Evolutionary conservation across 2,113 vertebrate species (phyloP).

Genomic region (Engystomops pustulosus): DNA sequence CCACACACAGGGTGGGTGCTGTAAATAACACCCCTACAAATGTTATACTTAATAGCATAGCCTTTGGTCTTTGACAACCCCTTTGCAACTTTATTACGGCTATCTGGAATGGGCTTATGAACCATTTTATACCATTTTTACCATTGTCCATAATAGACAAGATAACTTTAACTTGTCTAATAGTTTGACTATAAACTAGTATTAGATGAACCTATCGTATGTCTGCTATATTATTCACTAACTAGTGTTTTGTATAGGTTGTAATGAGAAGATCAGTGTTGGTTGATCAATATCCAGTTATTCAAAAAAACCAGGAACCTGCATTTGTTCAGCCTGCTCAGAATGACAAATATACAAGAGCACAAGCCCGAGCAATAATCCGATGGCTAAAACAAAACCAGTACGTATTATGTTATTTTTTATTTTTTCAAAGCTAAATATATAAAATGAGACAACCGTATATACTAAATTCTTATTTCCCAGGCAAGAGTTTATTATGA

Average conservation of each 20-base stretch:
- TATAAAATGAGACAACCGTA: too few relatives aligned
- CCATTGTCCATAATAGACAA: too few relatives aligned
- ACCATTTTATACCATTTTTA: too few relatives aligned
- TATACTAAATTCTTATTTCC: background rate
- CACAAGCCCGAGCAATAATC: background rate
- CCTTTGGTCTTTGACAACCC: too few relatives aligned
- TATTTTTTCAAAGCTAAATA: background rate
- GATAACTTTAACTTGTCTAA: too few relatives aligned
- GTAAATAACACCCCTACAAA: too few relatives aligned
- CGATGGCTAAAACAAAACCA: conserved; percentile 23
- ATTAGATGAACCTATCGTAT: background rate
- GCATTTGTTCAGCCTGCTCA: background rate
- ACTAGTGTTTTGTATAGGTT: background rate
- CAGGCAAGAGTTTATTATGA: conserved; percentile 73
- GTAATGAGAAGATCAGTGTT: background rate
- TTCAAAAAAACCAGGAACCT: background rate
- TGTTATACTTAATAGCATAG: too few relatives aligned
- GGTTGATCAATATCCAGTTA: background rate
- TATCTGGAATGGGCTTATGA: too few relatives aligned
- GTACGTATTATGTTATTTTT: background rate
- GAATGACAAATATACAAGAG: background rate
- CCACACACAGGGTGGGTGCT: too few relatives aligned
- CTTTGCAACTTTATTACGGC: too few relatives aligned
- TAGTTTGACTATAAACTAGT: too few relatives aligned
- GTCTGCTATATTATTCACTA: background rate